Percentiles rank a stretch among this genome's conserved stretches.
These are phyloP conservation scores for Vicugna pacos DNA, from an alignment of 2,113 vertebrate genomes.

Conservation along the genomic window DNA sequence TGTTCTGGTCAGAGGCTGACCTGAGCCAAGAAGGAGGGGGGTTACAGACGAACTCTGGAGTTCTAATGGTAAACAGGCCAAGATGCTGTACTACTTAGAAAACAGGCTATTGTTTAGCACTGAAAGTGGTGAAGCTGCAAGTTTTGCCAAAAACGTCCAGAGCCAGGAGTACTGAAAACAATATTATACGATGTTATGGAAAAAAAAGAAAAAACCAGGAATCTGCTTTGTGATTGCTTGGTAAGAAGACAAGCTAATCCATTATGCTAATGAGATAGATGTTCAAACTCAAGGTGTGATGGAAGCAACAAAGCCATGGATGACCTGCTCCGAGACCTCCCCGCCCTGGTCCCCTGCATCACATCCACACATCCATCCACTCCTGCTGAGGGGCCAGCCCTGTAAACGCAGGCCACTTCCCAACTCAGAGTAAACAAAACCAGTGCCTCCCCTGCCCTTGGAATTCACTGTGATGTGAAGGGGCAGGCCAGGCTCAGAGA, in stretches of 20 bases:
- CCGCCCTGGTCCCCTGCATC: neutral
- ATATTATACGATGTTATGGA: too few relatives aligned
- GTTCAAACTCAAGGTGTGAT: rapidly evolving
- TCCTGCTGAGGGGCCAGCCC: neutral
- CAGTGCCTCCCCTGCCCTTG: neutral
- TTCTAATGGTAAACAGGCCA: neutral
- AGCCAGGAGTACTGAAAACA: neutral
- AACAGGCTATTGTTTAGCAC: neutral
- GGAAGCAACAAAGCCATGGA: rapidly evolving
- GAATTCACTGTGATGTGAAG: neutral
- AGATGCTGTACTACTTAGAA: neutral
- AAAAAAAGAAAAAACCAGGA: neutral
- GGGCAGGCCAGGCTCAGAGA: rapidly evolving
- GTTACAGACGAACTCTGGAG: neutral
- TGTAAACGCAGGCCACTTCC: neutral
- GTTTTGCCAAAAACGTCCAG: neutral
- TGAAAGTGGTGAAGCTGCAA: neutral
- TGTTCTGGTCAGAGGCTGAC: neutral
- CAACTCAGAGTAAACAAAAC: neutral
- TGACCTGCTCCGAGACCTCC: neutral
- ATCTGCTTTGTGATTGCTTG: neutral
- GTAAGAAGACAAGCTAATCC: rapidly evolving
- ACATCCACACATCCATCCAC: rapidly evolving
- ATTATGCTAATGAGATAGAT: neutral
- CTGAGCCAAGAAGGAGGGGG: neutral